Evolutionary conservation across 1,140 invertebrate genomes (phyloP).

Genomic region (Drosophila lacertosa): DNA sequence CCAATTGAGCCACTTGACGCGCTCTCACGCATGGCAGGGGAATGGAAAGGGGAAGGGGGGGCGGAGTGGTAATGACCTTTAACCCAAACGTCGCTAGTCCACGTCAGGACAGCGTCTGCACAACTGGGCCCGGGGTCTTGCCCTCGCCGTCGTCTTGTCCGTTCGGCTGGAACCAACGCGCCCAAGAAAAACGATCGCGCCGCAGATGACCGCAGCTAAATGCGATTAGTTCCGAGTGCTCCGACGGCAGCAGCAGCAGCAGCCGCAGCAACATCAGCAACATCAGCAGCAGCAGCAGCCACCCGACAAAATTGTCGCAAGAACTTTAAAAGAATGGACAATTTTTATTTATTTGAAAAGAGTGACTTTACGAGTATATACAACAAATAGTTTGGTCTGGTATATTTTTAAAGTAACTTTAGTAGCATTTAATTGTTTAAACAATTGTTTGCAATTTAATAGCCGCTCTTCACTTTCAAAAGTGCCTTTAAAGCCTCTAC

Average conservation of each 20-base stretch:
- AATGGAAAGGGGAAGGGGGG: background rate
- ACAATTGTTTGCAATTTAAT: no score
- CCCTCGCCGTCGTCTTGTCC: slow-evolving; percentile 4
- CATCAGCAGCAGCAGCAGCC: background rate
- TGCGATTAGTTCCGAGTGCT: slow-evolving; percentile 80
- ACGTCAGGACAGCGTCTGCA: slow-evolving; percentile 15
- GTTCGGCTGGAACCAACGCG: slow-evolving; percentile 72
- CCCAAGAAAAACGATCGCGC: slow-evolving; percentile 69
- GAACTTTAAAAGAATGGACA: background rate
- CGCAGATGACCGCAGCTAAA: slow-evolving; percentile 81
- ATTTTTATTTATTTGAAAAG: no score
- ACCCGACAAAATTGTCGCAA: slow-evolving; percentile 40
- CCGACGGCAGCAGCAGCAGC: slow-evolving; percentile 46
- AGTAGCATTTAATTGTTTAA: no score
- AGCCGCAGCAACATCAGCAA: background rate
- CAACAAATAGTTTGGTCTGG: no score
- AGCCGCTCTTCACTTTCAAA: no score
- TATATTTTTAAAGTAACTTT: no score
- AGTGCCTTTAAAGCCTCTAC: no score
- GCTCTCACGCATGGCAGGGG: slow-evolving; percentile 57
- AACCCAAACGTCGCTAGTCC: slow-evolving; percentile 50
- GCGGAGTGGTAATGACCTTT: slow-evolving; percentile 69
- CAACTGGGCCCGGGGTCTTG: background rate
- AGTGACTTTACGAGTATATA: no score
- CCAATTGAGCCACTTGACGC: slow-evolving; percentile 75